phyloP scores from a whole-genome alignment of 2,797 vertebrate genomes.

The Crenuchus spilurus region DNA sequence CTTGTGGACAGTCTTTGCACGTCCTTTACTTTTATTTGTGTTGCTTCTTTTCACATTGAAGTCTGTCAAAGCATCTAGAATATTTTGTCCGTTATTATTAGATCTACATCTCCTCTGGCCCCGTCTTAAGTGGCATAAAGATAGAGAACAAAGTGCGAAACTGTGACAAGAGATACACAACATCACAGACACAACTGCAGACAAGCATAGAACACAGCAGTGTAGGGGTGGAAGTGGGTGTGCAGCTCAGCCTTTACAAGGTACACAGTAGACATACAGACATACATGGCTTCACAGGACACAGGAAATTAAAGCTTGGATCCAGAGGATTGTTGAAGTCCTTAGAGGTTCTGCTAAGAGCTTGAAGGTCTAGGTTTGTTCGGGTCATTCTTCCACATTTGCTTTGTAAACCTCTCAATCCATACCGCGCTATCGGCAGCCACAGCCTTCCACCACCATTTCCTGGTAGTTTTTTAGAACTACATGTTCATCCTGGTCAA shows the following conservation, averaged over 20 bases:
- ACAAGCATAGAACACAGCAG: constrained; percentile 17
- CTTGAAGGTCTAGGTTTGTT: constrained; percentile 37
- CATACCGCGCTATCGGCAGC: constrained; percentile 75
- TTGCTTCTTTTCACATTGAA: constrained; percentile 25
- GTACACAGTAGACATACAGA: constrained; percentile 26
- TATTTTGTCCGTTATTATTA: background rate
- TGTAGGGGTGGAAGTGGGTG: background rate
- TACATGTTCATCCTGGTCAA: constrained; percentile 82
- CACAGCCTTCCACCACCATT: constrained; percentile 87
- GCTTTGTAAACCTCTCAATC: constrained; percentile 2
- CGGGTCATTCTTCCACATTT: background rate
- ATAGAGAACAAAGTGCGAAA: constrained; percentile 13
- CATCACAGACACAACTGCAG: constrained; percentile 22
- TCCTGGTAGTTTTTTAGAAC: constrained; percentile 87
- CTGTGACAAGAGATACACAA: constrained; percentile 38
- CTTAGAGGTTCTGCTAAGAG: background rate
- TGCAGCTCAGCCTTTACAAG: background rate
- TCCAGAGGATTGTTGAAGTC: constrained; percentile 24
- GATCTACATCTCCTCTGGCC: background rate
- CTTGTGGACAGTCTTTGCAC: constrained; percentile 51
- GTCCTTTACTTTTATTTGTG: constrained; percentile 18
- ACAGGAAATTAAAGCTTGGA: constrained; percentile 20
- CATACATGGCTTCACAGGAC: constrained; percentile 35
- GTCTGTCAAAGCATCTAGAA: constrained; percentile 5
- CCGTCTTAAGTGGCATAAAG: constrained; percentile 10